Conservation (phyloP, 2,888 invertebrate genomes). For the Coronaproctus castanopsis region DNA sequence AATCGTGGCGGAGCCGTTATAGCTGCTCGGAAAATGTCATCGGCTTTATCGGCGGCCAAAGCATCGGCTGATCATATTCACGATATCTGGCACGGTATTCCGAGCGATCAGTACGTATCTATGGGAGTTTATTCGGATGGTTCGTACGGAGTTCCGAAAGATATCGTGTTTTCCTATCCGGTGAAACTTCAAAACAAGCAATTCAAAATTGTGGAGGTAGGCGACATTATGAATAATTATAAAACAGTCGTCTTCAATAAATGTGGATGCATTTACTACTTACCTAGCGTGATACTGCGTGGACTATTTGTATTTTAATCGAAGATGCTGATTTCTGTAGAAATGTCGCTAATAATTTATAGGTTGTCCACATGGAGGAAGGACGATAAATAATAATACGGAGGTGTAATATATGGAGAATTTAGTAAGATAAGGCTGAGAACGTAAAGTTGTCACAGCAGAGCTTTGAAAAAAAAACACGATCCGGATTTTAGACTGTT, state of each 20-base stretch:
- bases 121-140: slow-evolving; percentile 97
- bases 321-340: too few species aligned
- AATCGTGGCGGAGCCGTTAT: slow-evolving; percentile 95
- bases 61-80: slow-evolving; percentile 95
- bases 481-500: too few species aligned
- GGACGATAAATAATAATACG: too few species aligned
- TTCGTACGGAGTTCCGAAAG: slow-evolving; percentile 74
- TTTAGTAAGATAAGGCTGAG: too few species aligned
- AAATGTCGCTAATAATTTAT: too few species aligned
- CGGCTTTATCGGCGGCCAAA: slow-evolving; percentile 97
- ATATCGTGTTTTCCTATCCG: slow-evolving; percentile 89
- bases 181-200: slow-evolving; percentile 57
- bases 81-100: slow-evolving; percentile 85
- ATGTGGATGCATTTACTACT: not conserved
- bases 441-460: too few species aligned
- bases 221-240: slow-evolving; percentile 9
- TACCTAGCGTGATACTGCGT: slow-evolving; percentile 1
- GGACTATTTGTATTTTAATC: too few species aligned
- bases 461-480: too few species aligned
- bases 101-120: slow-evolving; percentile 56
- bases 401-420: too few species aligned
- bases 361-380: too few species aligned
- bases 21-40: slow-evolving; percentile 89
- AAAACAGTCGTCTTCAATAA: not conserved
- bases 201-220: slow-evolving; percentile 62